Evolutionary conservation across 2,113 vertebrate species (phyloP).

Genomic region (Edolisoma coerulescens): DNA sequence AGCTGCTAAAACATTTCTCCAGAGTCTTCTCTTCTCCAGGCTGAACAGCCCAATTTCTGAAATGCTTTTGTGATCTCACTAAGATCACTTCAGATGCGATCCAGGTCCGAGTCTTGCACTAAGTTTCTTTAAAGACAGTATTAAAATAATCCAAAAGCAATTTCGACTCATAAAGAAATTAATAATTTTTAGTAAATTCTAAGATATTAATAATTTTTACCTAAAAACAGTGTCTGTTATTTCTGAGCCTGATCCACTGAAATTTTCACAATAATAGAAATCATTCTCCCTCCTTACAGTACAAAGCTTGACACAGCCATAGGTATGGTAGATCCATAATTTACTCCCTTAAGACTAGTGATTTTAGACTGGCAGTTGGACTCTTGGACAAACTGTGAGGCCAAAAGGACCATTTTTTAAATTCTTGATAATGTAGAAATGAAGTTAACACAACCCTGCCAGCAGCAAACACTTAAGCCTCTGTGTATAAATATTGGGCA

Average conservation of each 20-base stretch:
- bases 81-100: rapidly evolving
- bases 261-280: neutral
- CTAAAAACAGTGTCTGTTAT: neutral
- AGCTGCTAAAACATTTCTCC: neutral
- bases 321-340: neutral
- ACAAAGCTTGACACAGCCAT: neutral
- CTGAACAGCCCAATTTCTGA: neutral
- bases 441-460: neutral
- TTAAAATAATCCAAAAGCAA: neutral
- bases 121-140: neutral
- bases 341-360: neutral
- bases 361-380: neutral
- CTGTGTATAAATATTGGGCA: neutral
- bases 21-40: neutral
- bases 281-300: neutral
- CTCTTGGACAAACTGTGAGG: neutral
- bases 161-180: neutral
- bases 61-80: neutral
- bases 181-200: neutral
- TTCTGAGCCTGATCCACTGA: neutral
- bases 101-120: neutral
- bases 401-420: neutral
- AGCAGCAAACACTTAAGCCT: neutral
- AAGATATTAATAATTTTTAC: neutral
- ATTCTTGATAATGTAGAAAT: neutral